Percentiles rank a stretch among this genome's conserved stretches.
These are phyloP conservation scores for Zingel zingel DNA, from an alignment of 2,113 vertebrate genomes.

Conservation along the genomic window DNA sequence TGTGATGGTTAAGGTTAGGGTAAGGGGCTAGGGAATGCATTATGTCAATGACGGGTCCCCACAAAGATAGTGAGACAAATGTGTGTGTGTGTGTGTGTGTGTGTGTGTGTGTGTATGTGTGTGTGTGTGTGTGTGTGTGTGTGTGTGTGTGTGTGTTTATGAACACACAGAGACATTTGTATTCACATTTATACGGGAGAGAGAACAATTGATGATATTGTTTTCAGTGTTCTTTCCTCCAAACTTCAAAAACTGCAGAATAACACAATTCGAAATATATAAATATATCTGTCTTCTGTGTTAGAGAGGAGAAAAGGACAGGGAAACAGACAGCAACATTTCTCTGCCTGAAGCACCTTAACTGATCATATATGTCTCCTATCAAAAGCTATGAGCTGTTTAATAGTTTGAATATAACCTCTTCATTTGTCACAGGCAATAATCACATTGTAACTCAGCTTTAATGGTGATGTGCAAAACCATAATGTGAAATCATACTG, in stretches of 20 bases:
- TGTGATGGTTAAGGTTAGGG: too few relatives aligned
- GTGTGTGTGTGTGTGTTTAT: constrained; percentile 8
- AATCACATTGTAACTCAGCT: constrained; percentile 82
- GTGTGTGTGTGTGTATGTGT: constrained; percentile 4
- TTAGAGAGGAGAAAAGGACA: constrained; percentile 37
- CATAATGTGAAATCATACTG: constrained; percentile 79
- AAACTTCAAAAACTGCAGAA: constrained; percentile 56
- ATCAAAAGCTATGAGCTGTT: constrained; percentile 85
- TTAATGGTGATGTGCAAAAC: constrained; percentile 79
- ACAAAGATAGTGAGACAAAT: too few relatives aligned
- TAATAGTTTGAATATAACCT: constrained; percentile 83
- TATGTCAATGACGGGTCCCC: too few relatives aligned
- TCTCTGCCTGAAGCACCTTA: constrained; percentile 75
- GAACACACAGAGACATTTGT: constrained; percentile 2
- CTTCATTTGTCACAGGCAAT: constrained; percentile 86
- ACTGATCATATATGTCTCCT: constrained; percentile 82
- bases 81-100: constrained; percentile 11
- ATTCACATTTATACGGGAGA: constrained; percentile 23
- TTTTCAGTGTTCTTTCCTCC: constrained; percentile 39
- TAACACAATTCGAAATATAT: constrained; percentile 54
- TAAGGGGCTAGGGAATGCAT: too few relatives aligned
- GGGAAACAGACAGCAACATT: constrained; percentile 33
- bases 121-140: constrained; percentile 14
- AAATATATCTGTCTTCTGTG: constrained; percentile 39
- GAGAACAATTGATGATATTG: constrained; percentile 35